phyloP scores from a whole-genome alignment of 2,113 vertebrate species.

The Larimichthys polyactis region DNA sequence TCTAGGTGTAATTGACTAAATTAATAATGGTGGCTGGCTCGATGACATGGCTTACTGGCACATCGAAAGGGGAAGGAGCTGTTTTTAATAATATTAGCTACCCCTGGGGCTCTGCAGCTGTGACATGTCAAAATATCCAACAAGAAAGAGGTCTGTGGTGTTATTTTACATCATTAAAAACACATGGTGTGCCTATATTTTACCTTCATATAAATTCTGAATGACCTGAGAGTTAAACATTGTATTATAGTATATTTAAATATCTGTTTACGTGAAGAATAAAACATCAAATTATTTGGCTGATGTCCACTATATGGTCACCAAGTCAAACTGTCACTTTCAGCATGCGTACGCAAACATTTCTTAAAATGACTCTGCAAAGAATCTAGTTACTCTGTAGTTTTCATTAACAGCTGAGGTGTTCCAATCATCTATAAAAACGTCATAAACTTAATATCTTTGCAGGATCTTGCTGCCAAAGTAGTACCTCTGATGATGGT shows the following conservation, averaged over 20 bases:
- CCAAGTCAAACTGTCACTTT: slow-evolving; percentile 5
- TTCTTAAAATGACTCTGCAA: too few species aligned
- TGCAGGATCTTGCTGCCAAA: background rate
- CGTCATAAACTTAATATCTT: background rate
- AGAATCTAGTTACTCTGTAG: background rate
- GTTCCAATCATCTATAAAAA: background rate
- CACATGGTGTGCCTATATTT: background rate
- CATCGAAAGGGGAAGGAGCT: background rate
- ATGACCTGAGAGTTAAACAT: background rate
- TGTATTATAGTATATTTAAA: background rate
- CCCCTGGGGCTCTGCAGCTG: background rate
- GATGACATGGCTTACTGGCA: background rate
- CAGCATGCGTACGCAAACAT: background rate
- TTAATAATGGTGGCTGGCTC: background rate
- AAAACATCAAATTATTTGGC: background rate
- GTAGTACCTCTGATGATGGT: slow-evolving; percentile 95
- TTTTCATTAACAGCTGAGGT: background rate
- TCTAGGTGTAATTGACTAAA: background rate
- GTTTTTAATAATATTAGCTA: background rate
- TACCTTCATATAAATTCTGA: background rate
- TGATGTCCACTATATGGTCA: background rate
- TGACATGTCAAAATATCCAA: background rate
- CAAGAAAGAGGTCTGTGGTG: background rate
- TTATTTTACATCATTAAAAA: background rate
- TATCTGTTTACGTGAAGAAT: background rate